These are phyloP conservation scores for Lasius fuliginosus DNA, from an alignment of 2,888 invertebrate species.

Conservation along the genomic window DNA sequence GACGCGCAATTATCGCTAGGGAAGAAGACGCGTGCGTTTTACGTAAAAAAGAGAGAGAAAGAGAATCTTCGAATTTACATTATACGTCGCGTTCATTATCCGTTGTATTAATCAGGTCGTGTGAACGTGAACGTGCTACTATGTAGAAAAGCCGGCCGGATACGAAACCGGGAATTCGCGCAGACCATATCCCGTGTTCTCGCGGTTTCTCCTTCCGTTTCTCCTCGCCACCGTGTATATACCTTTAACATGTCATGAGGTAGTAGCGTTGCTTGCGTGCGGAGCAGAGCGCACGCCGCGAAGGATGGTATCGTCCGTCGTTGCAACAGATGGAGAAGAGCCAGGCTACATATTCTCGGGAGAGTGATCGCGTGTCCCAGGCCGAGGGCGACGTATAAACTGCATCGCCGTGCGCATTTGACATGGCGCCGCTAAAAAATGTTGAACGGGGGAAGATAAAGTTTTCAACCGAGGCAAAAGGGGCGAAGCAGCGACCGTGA, in stretches of 20 bases:
- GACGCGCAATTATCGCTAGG: background rate
- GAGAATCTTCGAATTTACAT: slow-evolving; percentile 23
- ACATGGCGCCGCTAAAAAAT: slow-evolving; percentile 39
- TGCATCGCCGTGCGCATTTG: slow-evolving; percentile 15
- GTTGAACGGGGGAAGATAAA: slow-evolving; percentile 22
- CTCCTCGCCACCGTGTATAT: slow-evolving; percentile 12
- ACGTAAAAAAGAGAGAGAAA: slow-evolving; percentile 3
- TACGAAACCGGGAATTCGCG: slow-evolving; percentile 37
- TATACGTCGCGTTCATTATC: slow-evolving; percentile 31
- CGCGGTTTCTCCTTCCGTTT: slow-evolving; percentile 46
- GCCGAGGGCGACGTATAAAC: slow-evolving; percentile 23
- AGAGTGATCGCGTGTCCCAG: slow-evolving; percentile 42
- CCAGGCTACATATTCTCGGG: slow-evolving; percentile 35
- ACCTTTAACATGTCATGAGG: slow-evolving; percentile 48
- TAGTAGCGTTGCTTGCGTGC: slow-evolving; percentile 35
- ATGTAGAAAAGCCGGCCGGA: slow-evolving; percentile 13
- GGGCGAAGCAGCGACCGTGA: background rate
- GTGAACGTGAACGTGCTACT: slow-evolving; percentile 10
- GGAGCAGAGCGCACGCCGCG: slow-evolving; percentile 16
- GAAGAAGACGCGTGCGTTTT: background rate
- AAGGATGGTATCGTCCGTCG: slow-evolving; percentile 5
- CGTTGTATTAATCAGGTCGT: slow-evolving; percentile 46
- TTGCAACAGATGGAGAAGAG: slow-evolving; percentile 54
- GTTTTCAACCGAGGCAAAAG: background rate
- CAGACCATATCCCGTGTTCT: slow-evolving; percentile 44